Base-by-base conservation (phyloP, 2,797 vertebrate species). In the Poeciliopsis gracilis region DNA sequence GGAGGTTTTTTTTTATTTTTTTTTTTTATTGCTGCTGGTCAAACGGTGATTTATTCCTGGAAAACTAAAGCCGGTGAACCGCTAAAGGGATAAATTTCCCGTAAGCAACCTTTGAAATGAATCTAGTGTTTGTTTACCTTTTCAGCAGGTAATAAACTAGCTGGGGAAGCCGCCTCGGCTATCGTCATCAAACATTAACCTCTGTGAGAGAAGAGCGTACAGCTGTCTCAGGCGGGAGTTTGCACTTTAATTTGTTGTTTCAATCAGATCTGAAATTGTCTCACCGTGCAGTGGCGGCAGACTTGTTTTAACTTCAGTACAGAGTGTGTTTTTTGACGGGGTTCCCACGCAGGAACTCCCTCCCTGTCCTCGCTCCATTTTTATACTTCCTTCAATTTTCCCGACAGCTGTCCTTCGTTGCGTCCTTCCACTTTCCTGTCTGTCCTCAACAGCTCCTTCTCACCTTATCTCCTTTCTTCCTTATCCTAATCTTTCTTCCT, bases 171-270 rank as follows among this genome's bases (percentile, higher is more conserved):
- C 2, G 9, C 12, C 59, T 43, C 36, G 4, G 2, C 11, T 57
- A 23, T 41, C 45, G 5, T 47, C 8, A 77, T 73, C 6, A 81
- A 79, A 77, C 36, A 72, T 75, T 41, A 75, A 79, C 53, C 38
- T 70, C 11, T 23, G 23, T 1, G 5, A 20, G 55, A 20, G 15
- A 23, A 33, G 45, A 36, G 0, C 23, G 33, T 51, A 33, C 33
- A 59, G 25, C 41, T 5, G 5, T 72, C 18, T 47, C 2, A 3
- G 46, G 30, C 20, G 3, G 7, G 13, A 18, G 15, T 49, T 36
- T 18, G 11, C 49, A 53, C 66, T 43, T 43, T 43, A 15, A n/a
- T 43, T 45, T 45, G 2, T n/a, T 69, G 23, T 45, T 28, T 5
- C 45, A 69, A 45, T 41, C 41, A 69, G n/a, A 5, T 18, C 7